Evolutionary conservation across 2,888 invertebrate genomes (phyloP), one percentile per base, ranked within the genome.

Genomic region (Pteria penguin): DNA sequence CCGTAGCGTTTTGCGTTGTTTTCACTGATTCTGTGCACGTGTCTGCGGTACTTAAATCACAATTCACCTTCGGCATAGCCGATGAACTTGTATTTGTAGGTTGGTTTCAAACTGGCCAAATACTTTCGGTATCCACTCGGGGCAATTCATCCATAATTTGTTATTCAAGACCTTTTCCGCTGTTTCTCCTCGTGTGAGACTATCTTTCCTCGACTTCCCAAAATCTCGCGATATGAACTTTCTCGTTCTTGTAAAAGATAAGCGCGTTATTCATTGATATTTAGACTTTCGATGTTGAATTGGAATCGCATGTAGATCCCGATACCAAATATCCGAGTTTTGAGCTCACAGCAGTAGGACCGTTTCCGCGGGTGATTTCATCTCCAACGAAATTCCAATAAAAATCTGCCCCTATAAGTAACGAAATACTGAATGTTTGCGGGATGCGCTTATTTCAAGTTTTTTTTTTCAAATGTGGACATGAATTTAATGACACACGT

Each of bases 401-500:
- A 24, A 55, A 55, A 55, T 55, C 55, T 55, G 55, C 55, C 14
- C 55, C 55, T 55, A 55, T 55, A 55, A 55, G 55, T 55, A 14
- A n/a, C n/a, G n/a, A n/a, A n/a, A n/a, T n/a, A n/a, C n/a, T n/a
- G n/a, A n/a, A n/a, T n/a, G n/a, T 27, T 61, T 8, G 31, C 5
- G 24, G 33, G 65, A 26, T 65, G 65, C 26, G 65, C 65, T 33
- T 24, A 24, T 45, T 65, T 4, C n/a, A 65, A 65, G 5, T 26
- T 31, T 45, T 31, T 26, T 29, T n/a, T n/a, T 26, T 26, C 22
- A 26, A 60, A 4, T 24, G 60, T 31, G 27, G 27, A 4, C 27
- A 18, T 60, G 60, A 33, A 36, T 22, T 29, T 18, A 27, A 22
- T 11, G 18, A 22, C 4, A 11, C 24, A 24, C 22, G 22, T 22